Evolutionary conservation across 2,797 vertebrate genomes (phyloP).

Genomic region (Staurois parvus): DNA sequence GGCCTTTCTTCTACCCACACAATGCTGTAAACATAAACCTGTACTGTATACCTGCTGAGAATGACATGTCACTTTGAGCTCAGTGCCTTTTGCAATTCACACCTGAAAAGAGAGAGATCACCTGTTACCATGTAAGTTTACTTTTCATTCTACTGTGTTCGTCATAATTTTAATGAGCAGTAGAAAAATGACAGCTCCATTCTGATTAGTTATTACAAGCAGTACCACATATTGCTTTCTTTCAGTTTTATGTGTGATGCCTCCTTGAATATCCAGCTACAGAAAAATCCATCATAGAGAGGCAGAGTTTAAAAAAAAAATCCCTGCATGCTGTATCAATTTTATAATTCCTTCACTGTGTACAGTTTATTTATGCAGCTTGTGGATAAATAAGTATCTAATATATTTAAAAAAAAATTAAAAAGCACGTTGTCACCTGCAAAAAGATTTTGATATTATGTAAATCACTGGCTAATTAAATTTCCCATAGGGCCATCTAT

Average conservation of each 20-base stretch:
- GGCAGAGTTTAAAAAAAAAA: not conserved
- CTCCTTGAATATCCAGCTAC: not conserved
- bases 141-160: not conserved
- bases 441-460: constrained; percentile 31
- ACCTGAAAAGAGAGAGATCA: not conserved
- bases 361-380: not conserved
- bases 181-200: not conserved
- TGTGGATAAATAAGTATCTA: not conserved
- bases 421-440: constrained; percentile 7
- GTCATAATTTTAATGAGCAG: not conserved
- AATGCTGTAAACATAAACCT: no score
- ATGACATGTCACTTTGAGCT: no score
- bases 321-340: not conserved
- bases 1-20: no score
- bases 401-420: not conserved
- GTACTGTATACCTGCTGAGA: no score
- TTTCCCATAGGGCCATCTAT: constrained; percentile 16
- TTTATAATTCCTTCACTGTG: not conserved
- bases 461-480: constrained; percentile 11
- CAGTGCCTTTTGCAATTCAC: no score
- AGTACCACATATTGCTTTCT: not conserved
- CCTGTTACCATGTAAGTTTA: not conserved
- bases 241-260: not conserved
- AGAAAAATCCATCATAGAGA: not conserved
- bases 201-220: not conserved